Base-by-base conservation (phyloP, 2,113 vertebrate genomes). In the Pteruthius melanotis region DNA sequence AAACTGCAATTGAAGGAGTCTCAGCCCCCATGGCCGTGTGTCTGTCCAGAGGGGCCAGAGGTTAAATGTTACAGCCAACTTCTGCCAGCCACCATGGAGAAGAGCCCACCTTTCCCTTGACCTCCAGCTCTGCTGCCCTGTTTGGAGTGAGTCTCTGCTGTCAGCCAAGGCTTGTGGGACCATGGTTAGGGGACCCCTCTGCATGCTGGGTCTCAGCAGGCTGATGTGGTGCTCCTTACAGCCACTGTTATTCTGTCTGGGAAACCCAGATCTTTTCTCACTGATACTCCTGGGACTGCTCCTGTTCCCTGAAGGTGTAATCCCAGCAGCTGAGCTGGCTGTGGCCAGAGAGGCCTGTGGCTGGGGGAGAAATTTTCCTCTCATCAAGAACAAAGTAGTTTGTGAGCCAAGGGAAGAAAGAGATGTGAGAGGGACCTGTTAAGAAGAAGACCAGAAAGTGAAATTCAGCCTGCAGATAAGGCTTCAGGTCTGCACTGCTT, bases 61-160 rank as follows among this genome's bases (percentile, higher is more conserved):
- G 8, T 71, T 61, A 57, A 84, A 66, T 61, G 19, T 49, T 44
- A 20, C 4, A 15, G 68, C 68, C 50, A 57, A 15, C n/a, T 86
- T 88, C 79, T 88, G 65, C 64, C 83, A 93, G 94, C 76, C 69
- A 53, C 75, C 40, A 4, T 21, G 69, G 79, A 95, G 91, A 93
- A 79, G 37, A 94, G 49, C 66, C 54, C 60, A 60, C 5, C 15
- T 83, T 95, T 85, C 37, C 39, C 44, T 77, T n/a, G 22, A 75
- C 15, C 70, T 95, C 44, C 68, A 47, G 33, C 64, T 96, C 78
- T 93, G 74, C 68, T 81, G 31, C 27, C 31, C 47, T 82, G 17
- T 87, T 72, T 89, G 87, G 22, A 87, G 44, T 83, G 78, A 70
- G 40, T 61, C 65, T 52, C 17, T 88, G 22, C 84, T 69, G 11